Evolutionary conservation across 2,888 invertebrate species (phyloP), one percentile per base, ranked within the genome.

Genomic region (Gastracanthus pulcherrimus): DNA sequence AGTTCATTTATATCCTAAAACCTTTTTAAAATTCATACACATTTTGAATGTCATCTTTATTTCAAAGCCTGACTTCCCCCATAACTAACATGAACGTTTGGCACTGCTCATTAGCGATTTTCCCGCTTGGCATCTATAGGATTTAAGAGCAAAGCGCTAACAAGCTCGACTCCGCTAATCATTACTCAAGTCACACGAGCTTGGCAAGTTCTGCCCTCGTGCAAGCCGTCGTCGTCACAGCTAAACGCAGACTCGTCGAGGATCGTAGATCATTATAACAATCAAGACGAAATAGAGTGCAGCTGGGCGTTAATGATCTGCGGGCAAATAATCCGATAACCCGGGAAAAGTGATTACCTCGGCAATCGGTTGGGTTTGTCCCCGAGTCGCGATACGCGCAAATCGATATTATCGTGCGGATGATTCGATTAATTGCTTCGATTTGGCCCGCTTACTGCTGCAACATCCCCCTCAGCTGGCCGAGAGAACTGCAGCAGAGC

Each of bases 261-360:
- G n/a, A 11, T n/a, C n/a, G 16, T 34, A 34, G 31, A 34, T 62
- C 60, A 34, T 45, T 67, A 67, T 16, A 23, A 67, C 67, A 67
- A 67, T 67, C 45, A 45, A 38, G 67, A 6, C 13, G 16, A 67
- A 62, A 67, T 67, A 23, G 67, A 67, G 13, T 23, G 71, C 55
- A 2, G n/a, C 9, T 6, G 55, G 26, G 13, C 48, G 19, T 29
- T 55, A 51, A 55, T 55, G 58, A 36, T 45, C 62, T 51, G 51
- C 64, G 45, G 26, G 23, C 70, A 62, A 77, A 48, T 77, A 77
- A 77, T 77, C 70, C 77, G 70, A 70, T 77, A 70, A 77, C 7
- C 77, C 9, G 67, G n/a, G 51, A 79, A 79, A 29, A 79, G 66
- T 66, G 72, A 72, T 79, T 79, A 79, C n/a, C 60, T 23, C 29